These are phyloP conservation scores for Brachionus calyciflorus DNA, from an alignment of 1,140 invertebrate genomes.

Conservation along the genomic window DNA sequence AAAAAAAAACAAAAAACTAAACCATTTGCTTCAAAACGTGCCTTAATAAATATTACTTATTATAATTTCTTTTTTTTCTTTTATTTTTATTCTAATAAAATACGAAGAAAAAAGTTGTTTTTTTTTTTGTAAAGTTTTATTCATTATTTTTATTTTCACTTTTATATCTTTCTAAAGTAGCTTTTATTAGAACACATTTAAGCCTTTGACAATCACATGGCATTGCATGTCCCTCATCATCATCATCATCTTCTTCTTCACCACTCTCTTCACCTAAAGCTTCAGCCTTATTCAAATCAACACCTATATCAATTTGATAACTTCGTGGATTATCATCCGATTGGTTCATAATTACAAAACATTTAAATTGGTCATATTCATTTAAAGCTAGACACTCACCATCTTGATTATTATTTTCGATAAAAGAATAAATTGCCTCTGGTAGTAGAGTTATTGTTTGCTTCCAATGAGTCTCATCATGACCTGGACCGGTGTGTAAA, in stretches of 20 bases:
- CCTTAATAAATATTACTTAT: too few species aligned
- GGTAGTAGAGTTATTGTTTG: slow-evolving; percentile 57
- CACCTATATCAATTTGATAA: slow-evolving; percentile 27
- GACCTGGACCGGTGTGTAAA: slow-evolving; percentile 62
- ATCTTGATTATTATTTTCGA: neutral
- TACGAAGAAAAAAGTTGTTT: neutral
- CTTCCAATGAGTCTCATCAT: slow-evolving; percentile 59
- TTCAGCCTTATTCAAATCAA: neutral
- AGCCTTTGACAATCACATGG: slow-evolving; percentile 30
- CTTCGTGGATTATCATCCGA: slow-evolving; percentile 29
- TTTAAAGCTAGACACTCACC: neutral
- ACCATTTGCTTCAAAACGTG: too few species aligned
- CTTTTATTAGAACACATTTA: slow-evolving; percentile 42
- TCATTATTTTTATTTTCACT: too few species aligned
- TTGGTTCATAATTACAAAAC: slow-evolving; percentile 43
- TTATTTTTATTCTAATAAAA: neutral
- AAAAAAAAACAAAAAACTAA: too few species aligned
- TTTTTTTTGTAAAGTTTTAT: too few species aligned
- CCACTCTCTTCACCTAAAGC: neutral
- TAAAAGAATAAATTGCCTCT: slow-evolving; percentile 31
- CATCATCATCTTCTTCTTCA: neutral
- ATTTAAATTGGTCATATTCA: neutral
- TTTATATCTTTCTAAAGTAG: slow-evolving; percentile 46
- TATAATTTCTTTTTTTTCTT: too few species aligned
- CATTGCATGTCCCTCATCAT: slow-evolving; percentile 40